Evolutionary conservation across 2,113 vertebrate species (phyloP), one percentile per base, ranked within the genome.

Genomic region (Pica pica): DNA sequence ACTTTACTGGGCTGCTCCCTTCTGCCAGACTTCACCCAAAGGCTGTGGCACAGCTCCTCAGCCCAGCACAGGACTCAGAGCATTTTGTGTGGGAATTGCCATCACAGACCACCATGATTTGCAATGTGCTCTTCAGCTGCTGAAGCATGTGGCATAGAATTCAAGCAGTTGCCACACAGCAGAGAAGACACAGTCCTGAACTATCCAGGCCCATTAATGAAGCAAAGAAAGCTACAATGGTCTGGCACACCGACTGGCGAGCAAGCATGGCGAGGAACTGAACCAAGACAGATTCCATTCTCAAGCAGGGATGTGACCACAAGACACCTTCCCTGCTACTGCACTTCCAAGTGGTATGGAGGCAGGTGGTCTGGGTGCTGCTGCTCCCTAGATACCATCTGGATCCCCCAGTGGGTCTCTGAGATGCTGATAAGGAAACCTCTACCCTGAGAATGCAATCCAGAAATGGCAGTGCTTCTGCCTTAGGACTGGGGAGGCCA

Each of bases 361-460:
- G 16, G 44, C 61, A 79, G 49, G 13, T 56, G 13, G 15, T 42
- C 52, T 8, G 8, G 24, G 10, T 69, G 61, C 61, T 88, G 44
- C 59, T 55, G 30, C 27, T 80, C 35, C 19, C 47, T 13, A 2
- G 35, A 11, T 65, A 69, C 22, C 31, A 61, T 46, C 17, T 68
- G 47, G 19, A 81, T 20, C 14, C 33, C 31, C 21, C 41, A 53
- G 8, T 0, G 0, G 11, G 17, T 79, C 41, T 87, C 49, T n/a
- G n/a, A 65, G 61, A 28, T 44, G 47, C 53, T 50, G 24, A 37
- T 59, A 64, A 87, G 33, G 42, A 80, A 81, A 47, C 2, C 30
- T 46, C 30, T 11, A 7, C 24, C 26, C 41, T 0, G 0, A 52
- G 76, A 88, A 73, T 28, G 28, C 46, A 61, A 31, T 1, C 1